Base-by-base conservation (phyloP, 2,888 invertebrate species). In the Acronicta alni region DNA sequence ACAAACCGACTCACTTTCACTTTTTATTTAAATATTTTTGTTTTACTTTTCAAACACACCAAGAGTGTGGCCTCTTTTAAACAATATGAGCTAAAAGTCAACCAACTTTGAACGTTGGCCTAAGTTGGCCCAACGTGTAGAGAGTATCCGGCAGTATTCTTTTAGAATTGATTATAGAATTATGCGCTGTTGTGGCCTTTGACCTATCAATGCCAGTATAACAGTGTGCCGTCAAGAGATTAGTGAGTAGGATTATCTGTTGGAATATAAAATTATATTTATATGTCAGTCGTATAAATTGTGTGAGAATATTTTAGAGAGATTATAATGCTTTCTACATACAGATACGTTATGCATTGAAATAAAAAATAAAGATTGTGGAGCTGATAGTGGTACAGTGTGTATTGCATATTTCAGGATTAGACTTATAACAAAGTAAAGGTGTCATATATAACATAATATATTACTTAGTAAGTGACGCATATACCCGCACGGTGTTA, bases 141-240 rank as follows among this genome's bases (percentile, higher is more conserved):
- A 18, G 42, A 43, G 30, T 37, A 47, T 47, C 30, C 47, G 10
- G 59, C 20, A 65, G 62, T 42, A 49, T 41, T 58, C 49, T 55
- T 54, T 54, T 42, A 52, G 53, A 73, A 70, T 73, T 62, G 54
- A 62, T 62, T 62, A 55, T 18, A 45, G 63, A 62, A 62, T 62
- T 73, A 68, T 67, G 48, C 67, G 18, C 44, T 72, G 67, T 43
- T 52, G 52, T 72, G 23, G 26, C 72, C 72, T 72, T 48, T 67
- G 67, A 59, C 72, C 67, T 16, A 42, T 48, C 54, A 67, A 48
- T 54, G 67, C 59, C 72, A 68, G 47, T 44, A 72, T 48, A 59
- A 18, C n/a, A n/a, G n/a, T 72, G 44, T 42, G 39, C 52, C 67
- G 32, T 55, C 52, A 45, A 72, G 54, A 72, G 67, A 68, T 68